A percentile compares a stretch with the other conserved stretches of the same genome.
These are phyloP conservation scores for Torymus auratus DNA, from an alignment of 2,888 invertebrate genomes.

Conservation along the genomic window DNA sequence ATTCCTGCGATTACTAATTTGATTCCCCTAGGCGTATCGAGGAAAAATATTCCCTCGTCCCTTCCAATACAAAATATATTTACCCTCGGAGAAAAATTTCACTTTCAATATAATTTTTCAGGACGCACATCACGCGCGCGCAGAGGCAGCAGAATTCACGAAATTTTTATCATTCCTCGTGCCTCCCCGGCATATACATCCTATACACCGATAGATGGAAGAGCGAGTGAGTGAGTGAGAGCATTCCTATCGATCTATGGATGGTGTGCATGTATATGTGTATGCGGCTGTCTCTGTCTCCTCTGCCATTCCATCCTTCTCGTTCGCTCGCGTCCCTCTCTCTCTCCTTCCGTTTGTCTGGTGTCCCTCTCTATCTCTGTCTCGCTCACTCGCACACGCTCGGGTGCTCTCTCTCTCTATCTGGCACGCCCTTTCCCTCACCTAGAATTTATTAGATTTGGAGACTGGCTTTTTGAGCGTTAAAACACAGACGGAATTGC, in stretches of 20 bases:
- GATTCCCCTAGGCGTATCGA: too few species aligned
- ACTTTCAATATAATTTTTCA: too few species aligned
- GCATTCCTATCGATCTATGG: constrained; percentile 57
- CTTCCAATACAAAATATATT: too few species aligned
- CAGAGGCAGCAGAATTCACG: constrained; percentile 1
- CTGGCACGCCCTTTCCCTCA: constrained; percentile 58
- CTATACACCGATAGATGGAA: constrained; percentile 38
- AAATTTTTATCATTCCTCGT: constrained; percentile 24
- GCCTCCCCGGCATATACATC: too few species aligned
- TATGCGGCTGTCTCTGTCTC: constrained; percentile 25
- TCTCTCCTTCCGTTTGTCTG: constrained; percentile 9
- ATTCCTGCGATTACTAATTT: too few species aligned
- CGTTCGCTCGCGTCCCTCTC: constrained; percentile 1
- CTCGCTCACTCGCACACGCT: too few species aligned
- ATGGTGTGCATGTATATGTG: constrained; percentile 31
- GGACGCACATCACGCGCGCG: too few species aligned
- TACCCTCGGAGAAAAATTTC: too few species aligned
- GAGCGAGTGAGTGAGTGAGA: not conserved
- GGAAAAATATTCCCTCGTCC: too few species aligned
- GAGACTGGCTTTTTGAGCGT: constrained; percentile 21
- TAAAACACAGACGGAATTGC: not conserved
- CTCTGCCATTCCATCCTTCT: not conserved
- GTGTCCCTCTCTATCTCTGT: constrained; percentile 4
- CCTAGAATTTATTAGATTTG: constrained; percentile 57
- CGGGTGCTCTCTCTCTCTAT: constrained; percentile 27